Evolutionary conservation across 2,113 vertebrate species (phyloP), one percentile per base, ranked within the genome.

Genomic region (Thymallus thymallus): DNA sequence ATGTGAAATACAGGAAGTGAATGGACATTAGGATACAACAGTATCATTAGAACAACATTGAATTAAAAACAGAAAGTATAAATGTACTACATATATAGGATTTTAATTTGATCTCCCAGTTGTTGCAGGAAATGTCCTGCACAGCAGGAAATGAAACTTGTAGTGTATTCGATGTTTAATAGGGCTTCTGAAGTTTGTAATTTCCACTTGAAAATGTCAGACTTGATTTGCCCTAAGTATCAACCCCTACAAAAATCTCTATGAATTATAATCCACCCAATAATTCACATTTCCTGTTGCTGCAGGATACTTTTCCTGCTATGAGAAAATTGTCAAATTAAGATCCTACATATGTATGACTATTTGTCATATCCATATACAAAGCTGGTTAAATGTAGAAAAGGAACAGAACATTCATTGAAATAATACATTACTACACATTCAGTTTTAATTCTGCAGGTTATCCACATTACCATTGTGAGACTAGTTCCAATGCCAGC

Each of bases 341-440:
- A 12, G 35, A 41, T 41, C 35, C 35, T 41, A 12, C 7, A 41
- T 41, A 7, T 41, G 35, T 41, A 74, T 75, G 80, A 74, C 78
- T 85, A 85, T 73, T 68, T 80, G 79, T 77, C 66, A 66, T 72
- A 86, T 68, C 76, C 80, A 87, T 41, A 82, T 76, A 81, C 76
- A 77, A 86, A 88, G 89, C 85, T 82, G 76, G 80, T 86, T 89
- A 91, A 79, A 77, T 88, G 86, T 85, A 82, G 80, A 78, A 84
- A 85, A 81, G 80, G 69, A 78, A 87, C 80, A 75, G 77, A 85
- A 81, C 84, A 83, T 83, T 24, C 3, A 87, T 67, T 76, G 71
- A 87, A 85, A 89, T 86, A 87, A 89, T 86, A 90, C 90, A 89
- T 88, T 88, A 78, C 83, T 84, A 77, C 79, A 86, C 83, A 78